Conservation (phyloP, 1,140 invertebrate species). For the Drosophila asahinai region DNA sequence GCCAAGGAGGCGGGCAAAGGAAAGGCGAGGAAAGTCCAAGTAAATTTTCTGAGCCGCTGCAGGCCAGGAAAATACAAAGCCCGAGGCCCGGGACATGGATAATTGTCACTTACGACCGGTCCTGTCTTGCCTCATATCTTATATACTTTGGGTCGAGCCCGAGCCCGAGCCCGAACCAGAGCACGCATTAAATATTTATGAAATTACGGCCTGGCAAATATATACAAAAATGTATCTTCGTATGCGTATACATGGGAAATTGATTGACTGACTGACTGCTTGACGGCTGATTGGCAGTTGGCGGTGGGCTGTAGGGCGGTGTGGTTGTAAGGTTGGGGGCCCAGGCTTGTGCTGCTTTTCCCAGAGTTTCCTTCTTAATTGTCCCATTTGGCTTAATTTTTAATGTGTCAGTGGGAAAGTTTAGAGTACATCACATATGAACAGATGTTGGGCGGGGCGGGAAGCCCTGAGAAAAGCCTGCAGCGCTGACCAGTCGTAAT, state of each 20-base stretch:
- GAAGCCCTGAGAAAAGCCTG: not conserved
- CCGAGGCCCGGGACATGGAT: constrained; percentile 31
- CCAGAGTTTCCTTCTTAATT: constrained; percentile 34
- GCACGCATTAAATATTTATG: constrained; percentile 59
- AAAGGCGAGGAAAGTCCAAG: constrained; percentile 16
- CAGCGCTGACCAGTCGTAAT: constrained; percentile 37
- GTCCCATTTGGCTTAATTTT: constrained; percentile 52
- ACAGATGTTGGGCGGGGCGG: constrained; percentile 23
- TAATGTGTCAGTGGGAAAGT: constrained; percentile 53
- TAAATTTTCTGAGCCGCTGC: constrained; percentile 34
- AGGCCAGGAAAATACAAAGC: constrained; percentile 8
- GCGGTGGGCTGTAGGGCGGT: constrained; percentile 1
- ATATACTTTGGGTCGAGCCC: constrained; percentile 19
- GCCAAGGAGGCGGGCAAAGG: not conserved
- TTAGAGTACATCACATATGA: constrained; percentile 27
- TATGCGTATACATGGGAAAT: constrained; percentile 41
- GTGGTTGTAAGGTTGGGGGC: not conserved
- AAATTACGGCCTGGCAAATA: constrained; percentile 37
- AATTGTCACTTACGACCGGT: constrained; percentile 61
- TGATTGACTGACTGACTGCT: constrained; percentile 57
- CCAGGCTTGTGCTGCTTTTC: constrained; percentile 19
- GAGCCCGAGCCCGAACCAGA: not conserved
- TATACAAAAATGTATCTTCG: constrained; percentile 26
- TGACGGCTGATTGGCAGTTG: constrained; percentile 59
- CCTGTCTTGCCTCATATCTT: constrained; percentile 40